A percentile compares a stretch with the other conserved stretches of the same genome.
Conservation (phyloP, 2,888 invertebrate genomes). For the Prosapia bicincta region DNA sequence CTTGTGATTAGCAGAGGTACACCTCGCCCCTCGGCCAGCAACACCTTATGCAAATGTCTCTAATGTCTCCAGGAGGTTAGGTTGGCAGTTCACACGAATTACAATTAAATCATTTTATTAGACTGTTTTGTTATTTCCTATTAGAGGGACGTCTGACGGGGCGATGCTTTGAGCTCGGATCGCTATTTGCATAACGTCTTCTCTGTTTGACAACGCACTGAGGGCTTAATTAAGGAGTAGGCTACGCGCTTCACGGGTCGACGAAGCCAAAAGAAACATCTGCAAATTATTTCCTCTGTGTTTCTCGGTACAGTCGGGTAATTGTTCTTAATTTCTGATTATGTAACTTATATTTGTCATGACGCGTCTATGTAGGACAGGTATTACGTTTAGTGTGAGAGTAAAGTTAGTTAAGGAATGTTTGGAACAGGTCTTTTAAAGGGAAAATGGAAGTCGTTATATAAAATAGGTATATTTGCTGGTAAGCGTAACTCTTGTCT, state of each 20-base stretch:
- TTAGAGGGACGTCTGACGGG: neutral
- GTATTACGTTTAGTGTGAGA: too few relatives aligned
- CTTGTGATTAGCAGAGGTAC: too few relatives aligned
- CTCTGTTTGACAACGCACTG: neutral
- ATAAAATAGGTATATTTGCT: too few relatives aligned
- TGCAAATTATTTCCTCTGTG: too few relatives aligned
- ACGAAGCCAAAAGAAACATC: neutral
- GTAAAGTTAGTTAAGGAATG: too few relatives aligned
- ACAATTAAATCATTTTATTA: slow-evolving; percentile 27
- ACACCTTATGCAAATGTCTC: slow-evolving; percentile 19
- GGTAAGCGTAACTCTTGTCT: too few relatives aligned
- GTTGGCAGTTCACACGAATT: slow-evolving; percentile 11
- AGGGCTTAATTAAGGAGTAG: neutral
- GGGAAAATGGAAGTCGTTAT: too few relatives aligned
- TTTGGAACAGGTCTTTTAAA: too few relatives aligned
- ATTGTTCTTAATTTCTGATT: too few relatives aligned
- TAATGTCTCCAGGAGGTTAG: neutral
- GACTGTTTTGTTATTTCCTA: slow-evolving; percentile 14
- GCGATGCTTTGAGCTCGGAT: neutral
- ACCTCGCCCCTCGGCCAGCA: neutral
- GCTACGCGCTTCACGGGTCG: neutral
- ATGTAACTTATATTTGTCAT: too few relatives aligned
- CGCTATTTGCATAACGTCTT: neutral
- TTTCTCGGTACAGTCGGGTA: too few relatives aligned
- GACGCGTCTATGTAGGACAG: too few relatives aligned